phyloP scores from a whole-genome alignment of 2,888 invertebrate genomes.

The Hirtodrosophila histrioides region DNA sequence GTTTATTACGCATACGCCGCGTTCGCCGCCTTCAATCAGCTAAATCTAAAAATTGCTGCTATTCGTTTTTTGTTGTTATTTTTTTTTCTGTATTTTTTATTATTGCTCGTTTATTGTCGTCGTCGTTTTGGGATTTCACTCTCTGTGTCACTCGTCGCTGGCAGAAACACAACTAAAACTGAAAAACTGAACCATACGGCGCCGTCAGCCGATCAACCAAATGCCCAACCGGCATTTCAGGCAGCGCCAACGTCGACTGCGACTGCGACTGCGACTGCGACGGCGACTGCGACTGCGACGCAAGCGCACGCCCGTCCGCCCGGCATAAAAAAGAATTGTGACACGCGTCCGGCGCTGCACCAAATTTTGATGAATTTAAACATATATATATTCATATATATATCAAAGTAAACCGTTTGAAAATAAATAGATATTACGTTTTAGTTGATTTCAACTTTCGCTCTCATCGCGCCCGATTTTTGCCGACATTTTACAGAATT shows the following conservation, averaged over 20 bases:
- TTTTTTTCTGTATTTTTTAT: constrained; percentile 13
- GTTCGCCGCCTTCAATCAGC: constrained; percentile 49
- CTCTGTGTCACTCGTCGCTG: constrained; percentile 74
- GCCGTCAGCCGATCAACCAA: constrained; percentile 57
- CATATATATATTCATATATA: constrained; percentile 15
- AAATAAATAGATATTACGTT: constrained; percentile 10
- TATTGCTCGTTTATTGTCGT: constrained; percentile 47
- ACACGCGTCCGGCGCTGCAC: constrained; percentile 57
- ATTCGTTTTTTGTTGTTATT: constrained; percentile 41
- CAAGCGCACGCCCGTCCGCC: constrained; percentile 5
- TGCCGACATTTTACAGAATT: constrained; percentile 15
- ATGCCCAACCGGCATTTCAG: constrained; percentile 64
- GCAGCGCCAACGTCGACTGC: constrained; percentile 21
- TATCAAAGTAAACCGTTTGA: background rate
- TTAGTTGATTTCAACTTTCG: constrained; percentile 37
- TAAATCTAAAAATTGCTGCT: constrained; percentile 65
- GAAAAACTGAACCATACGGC: constrained; percentile 59
- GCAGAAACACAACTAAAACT: constrained; percentile 76
- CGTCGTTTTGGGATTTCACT: constrained; percentile 38
- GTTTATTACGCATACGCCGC: constrained; percentile 63
- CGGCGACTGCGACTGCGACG: constrained; percentile 19
- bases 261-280: constrained; percentile 16
- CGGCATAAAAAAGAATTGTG: constrained; percentile 36
- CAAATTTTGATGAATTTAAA: constrained; percentile 36
- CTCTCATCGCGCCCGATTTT: constrained; percentile 22